These are phyloP conservation scores for Mormyrus proboscirostris DNA, from an alignment of 2,797 vertebrate species.

Conservation along the genomic window DNA sequence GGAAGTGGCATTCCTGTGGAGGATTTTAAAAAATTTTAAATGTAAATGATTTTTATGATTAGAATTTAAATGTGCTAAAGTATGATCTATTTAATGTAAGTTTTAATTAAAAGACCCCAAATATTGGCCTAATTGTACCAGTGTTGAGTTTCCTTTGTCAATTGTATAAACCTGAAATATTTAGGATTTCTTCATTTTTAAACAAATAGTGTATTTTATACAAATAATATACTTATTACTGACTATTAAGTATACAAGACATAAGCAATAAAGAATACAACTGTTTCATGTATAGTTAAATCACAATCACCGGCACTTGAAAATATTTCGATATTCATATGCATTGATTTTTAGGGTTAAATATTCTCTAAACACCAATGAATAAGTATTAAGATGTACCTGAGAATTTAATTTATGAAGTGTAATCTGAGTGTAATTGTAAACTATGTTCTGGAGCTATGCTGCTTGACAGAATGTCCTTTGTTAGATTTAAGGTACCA, in stretches of 20 bases:
- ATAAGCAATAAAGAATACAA: neutral
- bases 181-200: neutral
- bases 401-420: neutral
- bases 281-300: neutral
- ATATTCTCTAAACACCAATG: neutral
- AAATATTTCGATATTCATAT: neutral
- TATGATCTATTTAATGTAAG: neutral
- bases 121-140: neutral
- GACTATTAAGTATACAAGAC: neutral
- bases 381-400: neutral
- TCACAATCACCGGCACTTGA: neutral
- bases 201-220: neutral
- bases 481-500: no score
- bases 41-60: neutral
- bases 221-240: neutral
- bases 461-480: neutral
- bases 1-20: neutral
- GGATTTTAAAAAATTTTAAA: neutral
- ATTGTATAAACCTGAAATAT: neutral
- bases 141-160: neutral
- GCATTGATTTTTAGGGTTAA: neutral
- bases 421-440: neutral
- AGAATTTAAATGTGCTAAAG: conserved; percentile 13
- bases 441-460: neutral
- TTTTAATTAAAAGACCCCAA: neutral